Base-by-base conservation (phyloP, 2,113 vertebrate genomes). In the Sprattus sprattus region DNA sequence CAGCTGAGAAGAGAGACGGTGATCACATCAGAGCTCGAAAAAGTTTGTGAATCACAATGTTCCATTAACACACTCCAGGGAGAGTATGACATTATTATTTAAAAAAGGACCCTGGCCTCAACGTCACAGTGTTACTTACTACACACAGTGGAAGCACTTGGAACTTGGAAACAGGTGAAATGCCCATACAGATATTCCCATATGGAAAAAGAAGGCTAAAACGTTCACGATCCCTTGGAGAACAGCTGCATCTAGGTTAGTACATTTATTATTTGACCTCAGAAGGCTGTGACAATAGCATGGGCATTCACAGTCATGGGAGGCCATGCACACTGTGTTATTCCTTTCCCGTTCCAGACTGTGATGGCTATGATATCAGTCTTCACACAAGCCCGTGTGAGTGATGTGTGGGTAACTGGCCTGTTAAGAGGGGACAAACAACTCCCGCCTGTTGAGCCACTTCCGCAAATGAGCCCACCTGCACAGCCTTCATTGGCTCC, bases 281-380 rank as follows among this genome's bases (percentile, higher is more conserved):
- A 20, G 54, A 60, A 22, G 20, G 22, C 54, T 60, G 15, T 54
- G 54, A 22, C 20, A 60, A 60, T 39, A 78, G 11, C 71, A 39
- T 25, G 6, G 32, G 1, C 25, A 13, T 78, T 39, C 44, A 13
- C 71, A 78, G 71, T 28, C 25, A 13, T 39, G 13, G 2, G 64
- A 39, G 71, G 71, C 15, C 13, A 39, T 39, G 71, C 28, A 39
- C 71, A 16, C 32, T 32, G 13, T 11, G 15, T 60, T 22, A 60
- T 60, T 78, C 71, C 71, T 15, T 60, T 3, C 28, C 71, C 71
- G 16, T 78, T 78, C 71, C 67, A 28, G 25, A 39, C 67, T 60
- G 82, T 60, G 78, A 78, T 89, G 46, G 82, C 71, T 81, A 82
- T 75, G 88, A 85, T 87, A 85, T 89, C 84, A 82, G 45, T 32